phyloP scores from a whole-genome alignment of 2,797 vertebrate genomes.

The Muraenolepis orangiensis region DNA sequence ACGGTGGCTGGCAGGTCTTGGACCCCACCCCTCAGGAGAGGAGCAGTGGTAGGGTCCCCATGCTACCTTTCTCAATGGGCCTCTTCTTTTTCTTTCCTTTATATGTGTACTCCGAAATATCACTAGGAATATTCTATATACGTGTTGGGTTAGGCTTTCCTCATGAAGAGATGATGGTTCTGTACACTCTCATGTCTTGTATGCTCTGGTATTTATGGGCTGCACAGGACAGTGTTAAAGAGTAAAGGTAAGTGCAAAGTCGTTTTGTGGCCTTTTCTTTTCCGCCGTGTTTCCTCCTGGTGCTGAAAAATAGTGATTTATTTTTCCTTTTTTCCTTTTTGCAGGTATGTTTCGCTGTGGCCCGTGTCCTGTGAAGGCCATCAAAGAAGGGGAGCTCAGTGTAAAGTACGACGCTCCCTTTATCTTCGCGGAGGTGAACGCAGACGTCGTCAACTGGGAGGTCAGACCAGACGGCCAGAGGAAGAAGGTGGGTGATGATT shows the following conservation, averaged over 20 bases:
- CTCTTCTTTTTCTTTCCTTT: neutral
- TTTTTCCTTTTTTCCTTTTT: neutral
- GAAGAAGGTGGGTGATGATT: conserved; percentile 35
- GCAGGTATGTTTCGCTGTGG: conserved; percentile 78
- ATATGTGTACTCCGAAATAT: neutral
- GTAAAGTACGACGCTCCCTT: conserved; percentile 75
- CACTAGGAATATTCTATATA: too few species aligned
- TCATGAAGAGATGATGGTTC: neutral
- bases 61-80: neutral
- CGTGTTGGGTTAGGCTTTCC: too few species aligned
- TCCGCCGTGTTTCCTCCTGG: too few species aligned
- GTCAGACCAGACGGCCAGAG: conserved; percentile 40
- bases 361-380: conserved; percentile 74
- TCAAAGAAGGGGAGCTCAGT: conserved; percentile 73
- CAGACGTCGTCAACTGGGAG: conserved; percentile 72
- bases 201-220: neutral
- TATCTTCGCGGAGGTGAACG: conserved; percentile 79
- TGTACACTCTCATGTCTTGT: neutral
- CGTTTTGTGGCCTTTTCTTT: neutral
- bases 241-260: neutral
- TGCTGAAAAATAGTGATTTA: neutral
- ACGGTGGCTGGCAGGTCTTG: conserved; percentile 90
- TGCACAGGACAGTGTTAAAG: too few species aligned
- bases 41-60: conserved; percentile 79
- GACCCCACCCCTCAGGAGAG: conserved; percentile 93